Base-by-base conservation (phyloP, 2,797 vertebrate species). In the Gadopsis marmoratus region DNA sequence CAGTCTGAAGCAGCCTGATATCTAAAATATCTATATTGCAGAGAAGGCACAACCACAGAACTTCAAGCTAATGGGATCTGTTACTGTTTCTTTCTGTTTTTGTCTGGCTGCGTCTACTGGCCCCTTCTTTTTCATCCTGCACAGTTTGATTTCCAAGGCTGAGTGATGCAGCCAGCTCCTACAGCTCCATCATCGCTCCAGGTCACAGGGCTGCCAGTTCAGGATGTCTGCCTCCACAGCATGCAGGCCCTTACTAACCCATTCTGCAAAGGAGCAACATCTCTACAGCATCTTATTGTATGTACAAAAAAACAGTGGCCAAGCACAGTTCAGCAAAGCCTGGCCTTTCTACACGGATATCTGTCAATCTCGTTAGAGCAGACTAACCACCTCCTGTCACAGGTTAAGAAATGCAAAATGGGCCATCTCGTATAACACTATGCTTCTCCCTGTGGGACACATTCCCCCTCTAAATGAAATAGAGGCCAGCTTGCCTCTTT, bases 111-210 rank as follows among this genome's bases (percentile, higher is more conserved):
- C 31, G 21, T 64, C 33, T 53, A 10, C 48, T 41, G 31, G 35
- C 65, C 58, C 35, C 54, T 29, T 78, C n/a, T 71, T 78, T 78
- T 89, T 85, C 33, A 21, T 81, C 59, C 55, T 48, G 58, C 61
- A 63, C 74, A 67, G 78, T 70, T 81, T 75, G 67, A 84, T 89
- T 88, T 93, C 84, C 87, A 84, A 88, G 90, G 66, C 84, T 35
- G 50, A 75, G 62, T 17, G 85, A 80, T 51, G 90, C 89, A 90
- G 90, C 89, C 93, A 89, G 91, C 91, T 90, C 85, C 83, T 84
- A 53, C 82, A 63, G 78, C 92, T 95, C 95, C 86, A 85, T 95
- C 94, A 93, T 90, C 94, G 85, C 94, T 90, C 85, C 88, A 84
- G 85, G 91, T 92, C 93, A 90, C 84, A 74, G 81, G 80, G 83